Evolutionary conservation across 2,888 invertebrate genomes (phyloP).

Genomic region (Congeria kusceri): DNA sequence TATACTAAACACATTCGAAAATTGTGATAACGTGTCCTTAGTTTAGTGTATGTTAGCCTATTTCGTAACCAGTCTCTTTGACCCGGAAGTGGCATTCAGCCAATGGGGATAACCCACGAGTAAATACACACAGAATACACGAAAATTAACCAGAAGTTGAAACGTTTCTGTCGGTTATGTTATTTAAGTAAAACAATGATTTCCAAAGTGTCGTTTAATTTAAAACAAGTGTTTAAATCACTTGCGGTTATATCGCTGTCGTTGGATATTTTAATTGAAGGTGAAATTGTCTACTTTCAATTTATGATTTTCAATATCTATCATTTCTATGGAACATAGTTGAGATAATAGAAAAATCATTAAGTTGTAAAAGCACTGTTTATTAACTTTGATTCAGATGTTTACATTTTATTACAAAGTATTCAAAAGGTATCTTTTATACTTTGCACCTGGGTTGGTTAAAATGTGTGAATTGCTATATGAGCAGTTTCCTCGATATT

Average conservation of each 20-base stretch:
- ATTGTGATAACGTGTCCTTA: too few species aligned
- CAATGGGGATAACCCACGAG: slow-evolving; percentile 77
- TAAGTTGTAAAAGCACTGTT: too few species aligned
- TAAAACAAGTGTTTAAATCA: slow-evolving; percentile 57
- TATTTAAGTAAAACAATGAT: slow-evolving; percentile 20
- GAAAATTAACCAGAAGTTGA: slow-evolving; percentile 30
- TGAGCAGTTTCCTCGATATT: too few species aligned
- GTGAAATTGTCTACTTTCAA: slow-evolving; percentile 51
- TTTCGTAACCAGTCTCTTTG: slow-evolving; percentile 16
- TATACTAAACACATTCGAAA: too few species aligned
- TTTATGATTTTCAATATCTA: background rate
- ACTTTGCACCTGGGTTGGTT: too few species aligned
- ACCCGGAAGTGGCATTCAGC: slow-evolving; percentile 74
- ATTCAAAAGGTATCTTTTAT: too few species aligned
- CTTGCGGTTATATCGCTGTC: slow-evolving; percentile 61
- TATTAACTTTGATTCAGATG: too few species aligned
- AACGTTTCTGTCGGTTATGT: slow-evolving; percentile 7
- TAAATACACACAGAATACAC: slow-evolving; percentile 42
- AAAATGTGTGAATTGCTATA: too few species aligned
- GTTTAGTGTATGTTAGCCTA: too few species aligned
- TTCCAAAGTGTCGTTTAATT: slow-evolving; percentile 14
- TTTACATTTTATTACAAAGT: too few species aligned
- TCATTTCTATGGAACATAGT: too few species aligned
- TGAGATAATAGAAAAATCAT: too few species aligned
- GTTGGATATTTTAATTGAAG: slow-evolving; percentile 68